phyloP scores from a whole-genome alignment of 1,140 invertebrate species.

The Druon quercuslanigerum region DNA sequence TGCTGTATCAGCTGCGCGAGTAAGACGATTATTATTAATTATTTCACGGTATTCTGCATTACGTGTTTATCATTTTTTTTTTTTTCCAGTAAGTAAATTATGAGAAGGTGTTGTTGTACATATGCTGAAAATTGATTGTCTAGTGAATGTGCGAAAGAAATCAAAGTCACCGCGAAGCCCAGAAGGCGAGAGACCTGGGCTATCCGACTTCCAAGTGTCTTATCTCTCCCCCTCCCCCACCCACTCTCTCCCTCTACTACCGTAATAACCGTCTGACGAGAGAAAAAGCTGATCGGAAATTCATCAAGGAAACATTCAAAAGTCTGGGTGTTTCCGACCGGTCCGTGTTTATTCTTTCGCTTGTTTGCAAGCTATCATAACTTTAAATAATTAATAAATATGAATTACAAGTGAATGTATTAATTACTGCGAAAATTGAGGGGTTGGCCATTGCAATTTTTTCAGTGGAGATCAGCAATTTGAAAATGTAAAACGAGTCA shows the following conservation, averaged over 20 bases:
- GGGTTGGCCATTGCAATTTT: slow-evolving; percentile 20
- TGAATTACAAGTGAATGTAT: slow-evolving; percentile 58
- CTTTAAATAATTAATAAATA: slow-evolving; percentile 67
- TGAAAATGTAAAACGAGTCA: not conserved
- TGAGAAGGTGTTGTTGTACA: slow-evolving; percentile 65
- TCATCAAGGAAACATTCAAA: not conserved
- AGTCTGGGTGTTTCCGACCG: slow-evolving; percentile 58
- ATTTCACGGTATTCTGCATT: slow-evolving; percentile 1
- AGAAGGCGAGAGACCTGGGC: slow-evolving; percentile 56
- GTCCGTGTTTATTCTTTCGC: slow-evolving; percentile 63
- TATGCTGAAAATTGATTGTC: slow-evolving; percentile 62
- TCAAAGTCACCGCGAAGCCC: slow-evolving; percentile 65
- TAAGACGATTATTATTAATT: slow-evolving; percentile 23
- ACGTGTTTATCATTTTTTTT: not conserved
- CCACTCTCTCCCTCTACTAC: too few species aligned
- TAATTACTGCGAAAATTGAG: slow-evolving; percentile 22
- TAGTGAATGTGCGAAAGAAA: slow-evolving; percentile 68
- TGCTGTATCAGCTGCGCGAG: slow-evolving; percentile 29
- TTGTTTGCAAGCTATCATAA: slow-evolving; percentile 66
- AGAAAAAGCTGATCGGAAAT: slow-evolving; percentile 34
- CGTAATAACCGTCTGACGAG: slow-evolving; percentile 64
- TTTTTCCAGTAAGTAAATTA: slow-evolving; percentile 27
- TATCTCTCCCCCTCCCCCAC: slow-evolving; percentile 61
- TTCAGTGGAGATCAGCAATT: not conserved
- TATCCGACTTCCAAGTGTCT: slow-evolving; percentile 70